phyloP scores from a whole-genome alignment of 2,888 invertebrate genomes.

The Eubasilissa splendida region DNA sequence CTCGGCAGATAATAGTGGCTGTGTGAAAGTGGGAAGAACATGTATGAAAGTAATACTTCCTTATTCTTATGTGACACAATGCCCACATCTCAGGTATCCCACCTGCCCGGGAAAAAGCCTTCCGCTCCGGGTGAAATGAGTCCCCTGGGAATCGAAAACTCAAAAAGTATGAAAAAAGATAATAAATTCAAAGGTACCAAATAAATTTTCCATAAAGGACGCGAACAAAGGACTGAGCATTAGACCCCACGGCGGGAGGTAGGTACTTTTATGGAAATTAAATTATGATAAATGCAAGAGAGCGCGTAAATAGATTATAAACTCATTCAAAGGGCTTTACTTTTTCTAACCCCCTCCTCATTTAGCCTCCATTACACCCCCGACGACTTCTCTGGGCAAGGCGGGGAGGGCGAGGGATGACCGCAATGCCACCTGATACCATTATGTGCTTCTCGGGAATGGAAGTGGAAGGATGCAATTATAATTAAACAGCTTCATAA shows the following conservation, averaged over 20 bases:
- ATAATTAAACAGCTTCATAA: no score
- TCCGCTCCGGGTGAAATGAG: constrained; percentile 44
- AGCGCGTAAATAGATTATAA: constrained; percentile 59
- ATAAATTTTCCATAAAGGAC: constrained; percentile 51
- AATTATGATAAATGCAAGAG: constrained; percentile 59
- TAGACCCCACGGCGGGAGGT: constrained; percentile 52
- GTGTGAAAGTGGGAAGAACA: no score
- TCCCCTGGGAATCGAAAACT: constrained; percentile 39
- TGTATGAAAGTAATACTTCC: neutral
- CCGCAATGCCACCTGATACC: constrained; percentile 48
- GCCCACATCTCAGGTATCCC: constrained; percentile 13
- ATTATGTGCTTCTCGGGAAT: neutral
- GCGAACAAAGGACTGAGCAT: constrained; percentile 48
- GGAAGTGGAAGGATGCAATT: no score
- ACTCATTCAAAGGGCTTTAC: constrained; percentile 58
- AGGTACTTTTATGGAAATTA: constrained; percentile 58
- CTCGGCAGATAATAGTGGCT: no score
- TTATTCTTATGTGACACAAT: constrained; percentile 35
- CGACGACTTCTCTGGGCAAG: neutral
- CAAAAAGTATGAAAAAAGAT: constrained; percentile 48
- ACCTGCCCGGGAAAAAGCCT: constrained; percentile 41
- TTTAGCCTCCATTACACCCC: constrained; percentile 18
- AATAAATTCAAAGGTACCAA: constrained; percentile 48
- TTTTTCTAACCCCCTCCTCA: constrained; percentile 49
- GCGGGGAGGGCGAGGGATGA: constrained; percentile 42